Evolutionary conservation across 2,797 vertebrate genomes (phyloP).

Genomic region (Artibeus lituratus): DNA sequence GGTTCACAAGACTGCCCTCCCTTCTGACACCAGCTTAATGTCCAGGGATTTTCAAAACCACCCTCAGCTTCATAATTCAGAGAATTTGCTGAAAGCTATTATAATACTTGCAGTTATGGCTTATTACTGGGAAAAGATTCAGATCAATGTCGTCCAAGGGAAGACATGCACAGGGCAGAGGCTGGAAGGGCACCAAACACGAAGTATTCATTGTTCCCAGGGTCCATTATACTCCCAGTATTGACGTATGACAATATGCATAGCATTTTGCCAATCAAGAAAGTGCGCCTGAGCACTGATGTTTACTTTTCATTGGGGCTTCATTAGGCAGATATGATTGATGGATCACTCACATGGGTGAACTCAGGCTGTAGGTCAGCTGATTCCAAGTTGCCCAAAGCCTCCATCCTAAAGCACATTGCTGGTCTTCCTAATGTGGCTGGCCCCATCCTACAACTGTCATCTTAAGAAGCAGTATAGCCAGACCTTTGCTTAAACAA

Average conservation of each 20-base stretch:
- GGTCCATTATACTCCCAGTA: neutral
- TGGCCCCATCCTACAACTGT: neutral
- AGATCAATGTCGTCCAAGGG: neutral
- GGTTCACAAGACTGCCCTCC: neutral
- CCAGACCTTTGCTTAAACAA: neutral
- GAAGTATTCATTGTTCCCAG: neutral
- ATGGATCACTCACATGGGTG: neutral
- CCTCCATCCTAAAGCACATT: neutral
- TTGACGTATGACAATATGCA: too few relatives aligned
- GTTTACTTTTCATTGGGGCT: neutral
- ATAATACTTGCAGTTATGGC: neutral
- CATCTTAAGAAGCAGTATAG: neutral
- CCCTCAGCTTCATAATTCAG: neutral
- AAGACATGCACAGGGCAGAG: neutral
- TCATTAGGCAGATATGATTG: neutral
- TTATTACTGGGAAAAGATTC: neutral
- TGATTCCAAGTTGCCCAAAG: neutral
- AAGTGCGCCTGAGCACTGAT: neutral
- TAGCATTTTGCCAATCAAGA: neutral
- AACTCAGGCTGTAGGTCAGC: neutral
- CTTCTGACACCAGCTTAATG: neutral
- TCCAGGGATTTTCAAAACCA: neutral
- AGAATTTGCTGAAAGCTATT: neutral
- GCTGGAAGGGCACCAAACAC: neutral
- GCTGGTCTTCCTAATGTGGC: neutral